These are phyloP conservation scores for Drosophila pseudotakahashii DNA, from an alignment of 2,888 invertebrate genomes.

Conservation along the genomic window DNA sequence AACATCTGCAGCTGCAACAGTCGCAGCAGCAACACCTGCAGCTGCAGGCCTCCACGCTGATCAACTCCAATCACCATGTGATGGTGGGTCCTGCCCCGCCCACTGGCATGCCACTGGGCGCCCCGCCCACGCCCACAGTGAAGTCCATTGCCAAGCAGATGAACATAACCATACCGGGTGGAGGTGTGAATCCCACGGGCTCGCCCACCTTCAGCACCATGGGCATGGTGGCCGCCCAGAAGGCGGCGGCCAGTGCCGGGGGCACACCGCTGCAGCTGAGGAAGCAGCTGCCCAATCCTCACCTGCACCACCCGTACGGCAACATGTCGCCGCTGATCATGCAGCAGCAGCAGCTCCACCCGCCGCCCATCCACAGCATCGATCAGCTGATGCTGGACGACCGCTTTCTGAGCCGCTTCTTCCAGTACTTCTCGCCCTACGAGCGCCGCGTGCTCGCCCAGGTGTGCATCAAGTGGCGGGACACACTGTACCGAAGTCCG, in stretches of 20 bases:
- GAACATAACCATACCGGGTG: conserved; percentile 78
- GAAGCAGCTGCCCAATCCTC: conserved; percentile 83
- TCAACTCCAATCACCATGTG: conserved; percentile 79
- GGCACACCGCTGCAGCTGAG: conserved; percentile 82
- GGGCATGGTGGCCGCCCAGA: conserved; percentile 80
- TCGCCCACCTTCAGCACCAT: conserved; percentile 81
- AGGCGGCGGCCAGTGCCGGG: conserved; percentile 57
- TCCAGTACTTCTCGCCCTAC: conserved; percentile 91
- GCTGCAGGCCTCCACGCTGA: conserved; percentile 79
- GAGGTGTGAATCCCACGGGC: conserved; percentile 34
- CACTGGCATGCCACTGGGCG: conserved; percentile 73
- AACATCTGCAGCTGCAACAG: conserved; percentile 66
- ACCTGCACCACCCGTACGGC: conserved; percentile 81
- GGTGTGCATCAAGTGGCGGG: conserved; percentile 94
- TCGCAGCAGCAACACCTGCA: conserved; percentile 77
- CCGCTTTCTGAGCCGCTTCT: conserved; percentile 92
- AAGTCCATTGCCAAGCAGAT: conserved; percentile 82
- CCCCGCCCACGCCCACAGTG: conserved; percentile 81
- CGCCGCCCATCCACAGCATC: conserved; percentile 87
- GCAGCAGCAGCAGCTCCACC: conserved; percentile 79
- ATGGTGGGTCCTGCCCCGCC: conserved; percentile 62
- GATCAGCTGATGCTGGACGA: conserved; percentile 93
- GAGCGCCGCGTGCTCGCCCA: conserved; percentile 93
- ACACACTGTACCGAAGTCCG: conserved; percentile 94
- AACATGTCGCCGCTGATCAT: conserved; percentile 70